A percentile compares a stretch with the other conserved stretches of the same genome.
Conservation (phyloP, 2,113 vertebrate species). For the Grammomys surdaster region DNA sequence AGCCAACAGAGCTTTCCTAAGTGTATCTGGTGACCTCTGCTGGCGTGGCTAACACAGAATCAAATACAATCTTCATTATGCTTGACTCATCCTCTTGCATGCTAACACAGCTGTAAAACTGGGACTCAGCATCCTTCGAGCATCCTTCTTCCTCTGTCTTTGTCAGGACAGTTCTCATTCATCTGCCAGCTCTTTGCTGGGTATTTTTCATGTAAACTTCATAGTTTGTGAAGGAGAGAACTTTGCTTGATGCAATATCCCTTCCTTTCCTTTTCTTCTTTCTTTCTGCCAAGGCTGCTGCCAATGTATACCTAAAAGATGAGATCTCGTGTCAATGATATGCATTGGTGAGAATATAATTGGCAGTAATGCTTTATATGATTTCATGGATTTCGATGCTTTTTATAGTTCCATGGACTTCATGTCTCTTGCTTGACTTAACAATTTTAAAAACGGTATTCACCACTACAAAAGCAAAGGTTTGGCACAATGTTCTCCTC, state of each 20-base stretch:
- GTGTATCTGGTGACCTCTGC: slow-evolving; percentile 73
- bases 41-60: slow-evolving; percentile 38
- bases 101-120: not conserved
- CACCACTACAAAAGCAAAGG: not conserved
- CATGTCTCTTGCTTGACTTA: not conserved
- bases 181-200: not conserved
- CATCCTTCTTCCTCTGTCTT: not conserved
- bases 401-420: not conserved
- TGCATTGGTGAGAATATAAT: not conserved
- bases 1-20: slow-evolving; percentile 40
- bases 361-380: not conserved
- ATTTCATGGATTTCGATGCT: not conserved
- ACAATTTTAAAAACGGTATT: slow-evolving; percentile 19
- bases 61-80: not conserved
- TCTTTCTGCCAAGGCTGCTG: not conserved
- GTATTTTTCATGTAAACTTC: not conserved
- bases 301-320: not conserved
- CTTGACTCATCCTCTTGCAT: not conserved
- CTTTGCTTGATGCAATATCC: not conserved
- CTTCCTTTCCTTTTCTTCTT: not conserved
- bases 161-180: not conserved
- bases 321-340: not conserved
- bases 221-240: not conserved
- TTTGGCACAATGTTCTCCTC: not conserved
- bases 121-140: not conserved